Base-by-base conservation (phyloP, 2,888 invertebrate genomes). In the Diarsia brunnea region DNA sequence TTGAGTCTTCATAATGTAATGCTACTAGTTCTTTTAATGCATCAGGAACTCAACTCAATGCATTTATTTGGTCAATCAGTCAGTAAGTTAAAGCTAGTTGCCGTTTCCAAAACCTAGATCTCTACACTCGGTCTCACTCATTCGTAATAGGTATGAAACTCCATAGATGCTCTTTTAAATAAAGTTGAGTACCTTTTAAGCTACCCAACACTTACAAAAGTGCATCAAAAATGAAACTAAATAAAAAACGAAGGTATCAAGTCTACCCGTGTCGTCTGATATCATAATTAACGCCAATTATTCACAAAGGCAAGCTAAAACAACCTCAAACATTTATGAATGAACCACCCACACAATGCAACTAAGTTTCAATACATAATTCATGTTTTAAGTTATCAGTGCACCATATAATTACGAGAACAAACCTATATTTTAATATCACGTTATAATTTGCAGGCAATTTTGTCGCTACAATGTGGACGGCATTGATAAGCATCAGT, bases 381-480 rank as follows among this genome's bases (percentile, higher is more conserved):
- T 82, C 81, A 80, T 79, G 78, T 80, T 81, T 84, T 76, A 75
- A 86, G 82, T 88, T 87, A 88, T 82, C 78, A 84, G 49, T 64
- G 76, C 84, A 79, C 76, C 84, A 75, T 86, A 84, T 88, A 81
- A 90, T 90, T 90, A 91, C 67, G 82, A 87, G 76, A 84, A 84
- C 86, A 83, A 88, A 89, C 80, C 86, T 77, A 84, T 73, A 84
- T 89, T 88, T 87, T 89, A 88, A 90, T 91, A 85, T 85, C 86
- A 79, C 84, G 89, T 89, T 90, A 86, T 88, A 84, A 84, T 84
- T 86, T 84, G 81, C 85, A 78, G 82, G 86, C 84, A 88, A 89
- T 89, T 88, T 89, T 87, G 88, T 89, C 85, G 88, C 84, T 82
- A 89, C 89, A 90, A 86, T 90, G 89, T 89, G 84, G 81, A 78